Evolutionary conservation across 2,113 vertebrate genomes (phyloP).

Genomic region (Hypomesus transpacificus): DNA sequence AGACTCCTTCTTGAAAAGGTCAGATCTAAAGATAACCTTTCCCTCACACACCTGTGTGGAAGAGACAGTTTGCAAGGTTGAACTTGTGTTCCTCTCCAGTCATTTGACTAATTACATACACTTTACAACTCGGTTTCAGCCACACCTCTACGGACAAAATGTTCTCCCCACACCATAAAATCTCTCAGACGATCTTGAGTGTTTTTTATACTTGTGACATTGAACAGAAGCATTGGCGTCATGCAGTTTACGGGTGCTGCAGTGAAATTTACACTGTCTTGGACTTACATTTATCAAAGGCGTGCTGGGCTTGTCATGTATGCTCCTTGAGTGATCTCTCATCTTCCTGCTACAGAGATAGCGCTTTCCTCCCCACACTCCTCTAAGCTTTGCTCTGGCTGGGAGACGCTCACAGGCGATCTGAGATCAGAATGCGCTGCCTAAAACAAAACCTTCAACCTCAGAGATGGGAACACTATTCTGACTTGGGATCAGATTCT

Average conservation of each 20-base stretch:
- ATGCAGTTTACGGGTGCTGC: conserved; percentile 16
- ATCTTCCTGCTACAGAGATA: conserved; percentile 67
- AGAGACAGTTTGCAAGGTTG: neutral
- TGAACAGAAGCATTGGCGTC: neutral
- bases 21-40: neutral
- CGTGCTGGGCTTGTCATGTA: conserved; percentile 61
- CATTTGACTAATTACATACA: too few species aligned
- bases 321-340: conserved; percentile 59
- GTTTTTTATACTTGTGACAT: neutral
- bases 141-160: neutral
- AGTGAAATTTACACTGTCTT: conserved; percentile 49
- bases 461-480: conserved; percentile 58
- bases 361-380: conserved; percentile 58
- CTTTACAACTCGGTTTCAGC: too few species aligned
- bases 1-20: conserved; percentile 24
- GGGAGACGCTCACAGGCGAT: conserved; percentile 56
- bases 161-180: neutral
- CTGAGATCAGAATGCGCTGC: conserved; percentile 45
- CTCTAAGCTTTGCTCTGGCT: conserved; percentile 53
- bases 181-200: too few species aligned
- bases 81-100: too few species aligned
- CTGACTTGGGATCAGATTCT: conserved; percentile 65
- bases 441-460: conserved; percentile 41
- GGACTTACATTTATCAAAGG: conserved; percentile 64
- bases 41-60: neutral